A percentile compares a stretch with the other conserved stretches of the same genome.
These are phyloP conservation scores for Desmophyllum pertusum DNA, from an alignment of 92 coral and sea anemone genomes.

Conservation along the genomic window DNA sequence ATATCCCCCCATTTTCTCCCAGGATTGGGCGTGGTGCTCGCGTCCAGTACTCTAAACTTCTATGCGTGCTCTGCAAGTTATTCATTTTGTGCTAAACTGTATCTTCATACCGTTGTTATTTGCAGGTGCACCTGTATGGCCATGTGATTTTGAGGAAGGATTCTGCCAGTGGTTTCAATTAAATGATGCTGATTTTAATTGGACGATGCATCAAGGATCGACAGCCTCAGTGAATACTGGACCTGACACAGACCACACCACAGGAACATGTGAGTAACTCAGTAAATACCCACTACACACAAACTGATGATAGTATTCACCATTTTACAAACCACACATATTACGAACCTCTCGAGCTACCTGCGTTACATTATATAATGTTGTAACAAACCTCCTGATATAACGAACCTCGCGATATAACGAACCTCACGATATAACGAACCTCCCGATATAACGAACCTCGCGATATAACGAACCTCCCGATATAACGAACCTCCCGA, in stretches of 20 bases:
- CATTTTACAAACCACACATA: too few species aligned
- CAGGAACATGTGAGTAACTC: conserved; percentile 55
- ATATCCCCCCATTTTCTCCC: too few species aligned
- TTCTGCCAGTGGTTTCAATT: conserved; percentile 79
- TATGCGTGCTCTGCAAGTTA: background rate
- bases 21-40: background rate
- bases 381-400: too few species aligned
- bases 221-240: conserved; percentile 66
- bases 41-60: background rate
- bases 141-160: conserved; percentile 77
- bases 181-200: conserved; percentile 54
- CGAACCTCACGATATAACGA: too few species aligned
- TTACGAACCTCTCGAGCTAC: too few species aligned
- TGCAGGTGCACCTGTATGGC: conserved; percentile 51
- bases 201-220: conserved; percentile 61
- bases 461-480: too few species aligned
- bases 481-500: too few species aligned
- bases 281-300: too few species aligned
- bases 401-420: too few species aligned
- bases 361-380: too few species aligned
- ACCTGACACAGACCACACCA: conserved; percentile 70
- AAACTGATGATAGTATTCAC: too few species aligned
- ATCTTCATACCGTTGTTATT: background rate
- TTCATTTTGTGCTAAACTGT: background rate
- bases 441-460: too few species aligned